Evolutionary conservation across 1,140 invertebrate genomes (phyloP).

Genomic region (Polypedilum vanderplanki): DNA sequence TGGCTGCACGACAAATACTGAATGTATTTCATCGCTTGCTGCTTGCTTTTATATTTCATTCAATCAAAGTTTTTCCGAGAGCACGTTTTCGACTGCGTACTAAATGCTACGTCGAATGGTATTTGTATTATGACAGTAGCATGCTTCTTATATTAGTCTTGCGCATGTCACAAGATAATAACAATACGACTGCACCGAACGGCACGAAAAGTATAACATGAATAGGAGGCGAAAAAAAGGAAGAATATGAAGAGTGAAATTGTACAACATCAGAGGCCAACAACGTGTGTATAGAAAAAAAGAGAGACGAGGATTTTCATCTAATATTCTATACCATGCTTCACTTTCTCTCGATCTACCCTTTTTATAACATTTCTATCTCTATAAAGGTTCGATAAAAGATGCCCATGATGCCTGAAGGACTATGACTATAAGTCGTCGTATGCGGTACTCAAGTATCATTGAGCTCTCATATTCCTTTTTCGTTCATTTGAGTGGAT

Average conservation of each 20-base stretch:
- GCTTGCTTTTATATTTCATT: conserved; percentile 28
- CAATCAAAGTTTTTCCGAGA: conserved; percentile 28
- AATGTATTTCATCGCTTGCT: conserved; percentile 9
- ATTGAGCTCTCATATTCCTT: neutral
- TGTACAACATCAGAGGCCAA: conserved; percentile 16
- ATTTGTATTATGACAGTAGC: neutral
- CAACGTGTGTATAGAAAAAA: neutral
- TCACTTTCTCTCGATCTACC: too few species aligned
- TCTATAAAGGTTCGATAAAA: too few species aligned
- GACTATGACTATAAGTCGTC: too few species aligned
- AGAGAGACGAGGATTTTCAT: neutral
- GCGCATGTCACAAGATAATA: neutral
- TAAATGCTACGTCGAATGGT: neutral
- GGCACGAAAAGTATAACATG: neutral
- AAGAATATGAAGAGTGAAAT: conserved; percentile 13
- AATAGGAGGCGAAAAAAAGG: neutral
- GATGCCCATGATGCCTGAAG: too few species aligned
- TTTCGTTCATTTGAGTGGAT: neutral
- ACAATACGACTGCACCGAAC: neutral
- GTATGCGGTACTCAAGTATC: conserved; percentile 8
- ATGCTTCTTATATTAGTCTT: neutral
- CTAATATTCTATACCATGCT: neutral
- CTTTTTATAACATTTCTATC: too few species aligned
- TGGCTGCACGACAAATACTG: conserved; percentile 26
- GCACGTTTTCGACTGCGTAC: conserved; percentile 27